Base-by-base conservation (phyloP, 2,797 vertebrate species). In the Steatocranus sp. region DNA sequence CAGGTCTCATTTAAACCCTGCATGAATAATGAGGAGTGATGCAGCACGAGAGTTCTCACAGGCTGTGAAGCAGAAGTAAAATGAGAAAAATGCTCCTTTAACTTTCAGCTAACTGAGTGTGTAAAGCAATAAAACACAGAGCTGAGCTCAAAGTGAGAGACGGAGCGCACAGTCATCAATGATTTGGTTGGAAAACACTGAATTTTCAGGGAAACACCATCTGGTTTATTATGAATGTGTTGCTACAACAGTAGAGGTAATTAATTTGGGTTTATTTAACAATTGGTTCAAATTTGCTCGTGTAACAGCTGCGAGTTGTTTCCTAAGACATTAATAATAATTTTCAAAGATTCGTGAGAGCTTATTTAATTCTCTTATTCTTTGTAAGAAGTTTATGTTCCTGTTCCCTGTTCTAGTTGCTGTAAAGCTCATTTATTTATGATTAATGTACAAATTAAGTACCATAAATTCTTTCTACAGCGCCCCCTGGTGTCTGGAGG, bases 381-480 rank as follows among this genome's bases (percentile, higher is more conserved):
- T 38, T 4, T 41, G 30, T 61, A 61, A 34, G 56, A 61, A 3
- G 34, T 66, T 0, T 41, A 23, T 23, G 12, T 23, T 66, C 12
- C 36, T 68, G 12, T 23, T 1, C 0, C 20, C 61, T 66, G 14
- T 70, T 70, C 8, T 43, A 43, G 20, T 17, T 25, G 63, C 11
- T 11, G 9, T 46, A 5, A 18, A 70, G 23, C 63, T 70, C 1
- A 25, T 43, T 43, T 43, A 43, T 43, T 43, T 43, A 70, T 1
- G 2, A 2, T 41, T 41, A 68, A 68, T 3, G 8, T 41, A 1
- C n/a, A 6, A 23, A 15, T 38, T 14, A 66, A 66, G 20, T 15
- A 0, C 1, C 63, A 25, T 46, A 18, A 46, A 8, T 2, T 18
- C 3, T 18, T 18, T 30, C 66, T 30, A 0, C 4, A 70, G 66